Evolutionary conservation across 1,140 invertebrate genomes (phyloP), one percentile per base, ranked within the genome.

Genomic region (Rhizoglyphus robini): DNA sequence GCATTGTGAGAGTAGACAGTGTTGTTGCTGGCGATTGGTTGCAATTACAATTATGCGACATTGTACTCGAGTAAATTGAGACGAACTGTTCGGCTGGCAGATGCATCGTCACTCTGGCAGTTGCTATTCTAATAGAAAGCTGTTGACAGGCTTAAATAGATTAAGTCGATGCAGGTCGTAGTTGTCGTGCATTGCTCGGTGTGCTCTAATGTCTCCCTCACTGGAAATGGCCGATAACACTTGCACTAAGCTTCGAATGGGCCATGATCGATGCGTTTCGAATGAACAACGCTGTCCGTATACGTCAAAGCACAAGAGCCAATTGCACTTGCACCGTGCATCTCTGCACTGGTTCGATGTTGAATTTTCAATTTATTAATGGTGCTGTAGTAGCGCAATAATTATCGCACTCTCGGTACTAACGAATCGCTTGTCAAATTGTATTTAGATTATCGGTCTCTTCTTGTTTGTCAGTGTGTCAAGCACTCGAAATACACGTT

Each of bases 111-210:
- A n/a, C n/a, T n/a, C n/a, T n/a, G 31, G 20, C 8, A 25, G 51
- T 54, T 32, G 51, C 23, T 23, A 54, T 15, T 54, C 23, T 54
- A 54, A 54, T 54, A 32, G 51, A 54, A 54, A 54, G 51, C 51
- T 54, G 51, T 54, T 54, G 51, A 54, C 51, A 54, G 51, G 51
- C 51, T 54, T 54, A 54, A 54, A 54, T 54, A 54, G 51, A 54
- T 54, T 54, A 54, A 54, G 51, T 54, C 51, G 51, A 20, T 54
- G 8, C 51, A 54, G 20, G 51, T 54, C 51, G 23, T 54, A 8
- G 36, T 41, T 18, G 36, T 41, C 36, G 36, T n/a, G 36, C 36
- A 18, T 11, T 41, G 36, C 18, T 41, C 36, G 36, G 8, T 41
- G 36, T 41, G 18, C 36, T 41, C 36, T n/a, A n/a, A n/a, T n/a